Evolutionary conservation across 2,888 invertebrate species (phyloP).

Genomic region (Argyra leucocephala): DNA sequence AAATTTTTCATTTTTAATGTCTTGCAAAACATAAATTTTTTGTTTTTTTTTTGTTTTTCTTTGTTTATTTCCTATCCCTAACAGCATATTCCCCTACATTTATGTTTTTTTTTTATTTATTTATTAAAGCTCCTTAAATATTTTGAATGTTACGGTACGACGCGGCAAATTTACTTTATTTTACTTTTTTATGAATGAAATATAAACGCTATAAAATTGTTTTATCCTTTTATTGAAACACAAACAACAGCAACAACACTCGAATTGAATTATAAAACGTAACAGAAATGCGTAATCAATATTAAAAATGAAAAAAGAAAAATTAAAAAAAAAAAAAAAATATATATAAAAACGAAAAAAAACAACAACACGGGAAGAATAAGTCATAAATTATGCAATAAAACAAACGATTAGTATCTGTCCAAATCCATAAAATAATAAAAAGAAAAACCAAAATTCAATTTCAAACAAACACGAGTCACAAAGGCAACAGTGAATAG

Average conservation of each 20-base stretch:
- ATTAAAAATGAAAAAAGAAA: neutral
- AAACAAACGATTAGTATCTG: slow-evolving; percentile 10
- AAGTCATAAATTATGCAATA: slow-evolving; percentile 7
- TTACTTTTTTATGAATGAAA: neutral
- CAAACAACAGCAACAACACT: neutral
- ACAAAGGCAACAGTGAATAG: neutral
- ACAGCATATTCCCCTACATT: too few relatives aligned
- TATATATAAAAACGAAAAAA: neutral
- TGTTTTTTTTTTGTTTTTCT: too few relatives aligned
- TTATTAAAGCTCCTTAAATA: too few relatives aligned
- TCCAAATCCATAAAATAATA: neutral
- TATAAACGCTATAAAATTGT: neutral
- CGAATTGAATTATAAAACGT: neutral
- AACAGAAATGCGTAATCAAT: neutral
- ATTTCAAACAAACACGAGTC: neutral
- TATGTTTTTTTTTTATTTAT: too few relatives aligned
- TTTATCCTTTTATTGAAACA: neutral
- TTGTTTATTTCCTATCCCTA: too few relatives aligned
- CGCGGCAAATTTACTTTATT: neutral
- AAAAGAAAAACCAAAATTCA: too few relatives aligned
- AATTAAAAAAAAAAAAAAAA: neutral
- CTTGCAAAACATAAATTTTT: too few relatives aligned
- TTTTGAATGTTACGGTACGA: too few relatives aligned
- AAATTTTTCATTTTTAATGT: too few relatives aligned
- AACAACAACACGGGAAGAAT: too few relatives aligned